Evolutionary conservation across 1,140 invertebrate species (phyloP), one percentile per base, ranked within the genome.

Genomic region (Drosophila chauvacae): DNA sequence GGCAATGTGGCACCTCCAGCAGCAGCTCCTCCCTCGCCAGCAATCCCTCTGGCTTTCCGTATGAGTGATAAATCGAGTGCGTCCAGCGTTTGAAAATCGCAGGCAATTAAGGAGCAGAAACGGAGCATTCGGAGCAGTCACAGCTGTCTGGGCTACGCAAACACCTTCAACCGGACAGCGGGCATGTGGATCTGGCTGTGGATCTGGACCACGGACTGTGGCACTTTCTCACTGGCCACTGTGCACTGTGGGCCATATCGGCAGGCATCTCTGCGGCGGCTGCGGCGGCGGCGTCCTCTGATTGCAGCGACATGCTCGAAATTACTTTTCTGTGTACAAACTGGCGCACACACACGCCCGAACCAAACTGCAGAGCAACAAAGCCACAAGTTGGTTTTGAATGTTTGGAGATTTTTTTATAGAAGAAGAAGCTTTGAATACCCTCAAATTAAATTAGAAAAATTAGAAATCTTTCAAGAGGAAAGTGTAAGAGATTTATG

Each of bases 241-340:
- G 41, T 59, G 53, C 59, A 26, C 56, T 18, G 56, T 71, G 62
- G 63, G 64, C 84, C 68, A 70, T 85, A 86, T 86, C 82, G 81
- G 66, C 51, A 65, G 81, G 82, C 83, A 86, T 86, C 82, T 87
- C 75, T 51, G 68, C 57, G 66, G 51, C 80, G 33, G 33, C 33
- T 3, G 30, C 10, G 77, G 69, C 70, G 83, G 83, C 84, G 70
- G 74, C 71, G 42, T 87, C 61, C 55, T 82, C 83, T 87, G 83
- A 87, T 87, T 87, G 83, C 83, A 50, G 80, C 83, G 78, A 87
- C 83, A 87, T 87, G 83, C 83, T 83, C 83, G 83, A 87, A 87
- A 87, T 87, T 87, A 87, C 83, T 86, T 86, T 86, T 86, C 83
- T 86, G 83, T 87, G 83, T 86, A 83, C 85, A 73, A 82, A 73